Percentiles rank a stretch among this genome's conserved stretches.
phyloP scores from a whole-genome alignment of 2,113 vertebrate species.

The Pomatostomus ruficeps region DNA sequence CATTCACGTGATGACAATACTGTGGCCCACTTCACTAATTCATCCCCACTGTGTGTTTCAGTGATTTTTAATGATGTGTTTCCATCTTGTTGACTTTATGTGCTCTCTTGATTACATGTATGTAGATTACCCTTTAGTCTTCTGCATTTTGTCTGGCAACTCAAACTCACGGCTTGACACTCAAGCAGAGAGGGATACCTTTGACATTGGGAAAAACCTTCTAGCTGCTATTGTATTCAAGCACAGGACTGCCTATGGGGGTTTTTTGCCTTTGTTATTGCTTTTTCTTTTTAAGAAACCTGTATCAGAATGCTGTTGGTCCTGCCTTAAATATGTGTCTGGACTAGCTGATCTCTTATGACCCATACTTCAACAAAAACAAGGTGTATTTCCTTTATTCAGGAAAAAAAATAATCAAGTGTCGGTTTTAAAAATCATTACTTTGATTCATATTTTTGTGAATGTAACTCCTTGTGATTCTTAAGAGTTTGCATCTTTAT shows the following conservation, averaged over 20 bases:
- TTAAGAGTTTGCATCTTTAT: background rate
- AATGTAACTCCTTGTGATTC: background rate
- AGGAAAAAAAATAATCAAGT: background rate
- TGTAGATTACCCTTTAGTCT: background rate
- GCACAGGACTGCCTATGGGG: background rate
- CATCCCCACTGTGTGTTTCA: background rate
- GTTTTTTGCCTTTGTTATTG: background rate
- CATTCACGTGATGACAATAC: background rate
- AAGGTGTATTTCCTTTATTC: background rate
- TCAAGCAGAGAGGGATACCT: background rate
- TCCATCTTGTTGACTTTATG: background rate
- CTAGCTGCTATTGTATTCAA: background rate
- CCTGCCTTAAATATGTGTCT: background rate
- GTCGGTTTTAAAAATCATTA: rapidly evolving
- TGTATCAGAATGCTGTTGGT: background rate
- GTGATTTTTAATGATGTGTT: background rate
- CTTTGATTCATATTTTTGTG: background rate
- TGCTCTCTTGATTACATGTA: background rate
- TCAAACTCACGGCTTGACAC: background rate
- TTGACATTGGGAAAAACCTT: background rate
- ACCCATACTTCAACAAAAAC: background rate
- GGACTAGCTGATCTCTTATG: background rate
- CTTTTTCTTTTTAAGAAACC: background rate
- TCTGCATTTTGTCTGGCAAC: background rate
- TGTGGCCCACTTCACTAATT: background rate